Conservation (phyloP, 1,140 invertebrate genomes). For the Drosophila azteca region DNA sequence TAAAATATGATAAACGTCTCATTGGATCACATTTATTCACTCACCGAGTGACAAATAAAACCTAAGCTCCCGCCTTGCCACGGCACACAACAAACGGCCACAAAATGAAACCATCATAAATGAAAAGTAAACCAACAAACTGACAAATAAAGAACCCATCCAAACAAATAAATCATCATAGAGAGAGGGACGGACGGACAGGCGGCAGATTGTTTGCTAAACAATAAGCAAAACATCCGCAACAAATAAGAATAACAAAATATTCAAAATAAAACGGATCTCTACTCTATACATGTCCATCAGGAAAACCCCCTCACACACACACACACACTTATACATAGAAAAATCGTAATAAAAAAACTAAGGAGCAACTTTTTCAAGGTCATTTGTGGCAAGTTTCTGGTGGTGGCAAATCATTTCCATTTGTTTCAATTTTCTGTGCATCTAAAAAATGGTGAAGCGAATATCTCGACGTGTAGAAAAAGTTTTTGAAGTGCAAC, state of each 20-base stretch:
- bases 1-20: no score
- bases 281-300: constrained; percentile 38
- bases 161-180: constrained; percentile 56
- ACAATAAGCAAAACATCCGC: constrained; percentile 52
- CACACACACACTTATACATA: background rate
- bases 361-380: constrained; percentile 64
- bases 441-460: constrained; percentile 53
- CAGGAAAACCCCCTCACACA: constrained; percentile 21
- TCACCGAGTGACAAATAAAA: constrained; percentile 16
- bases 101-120: constrained; percentile 45
- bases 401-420: constrained; percentile 58
- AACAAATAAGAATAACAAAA: constrained; percentile 16
- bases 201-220: constrained; percentile 49
- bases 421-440: constrained; percentile 63
- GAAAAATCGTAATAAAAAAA: constrained; percentile 43
- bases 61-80: constrained; percentile 6
- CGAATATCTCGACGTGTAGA: background rate
- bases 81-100: constrained; percentile 5
- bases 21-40: constrained; percentile 1
- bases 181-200: background rate
- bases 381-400: constrained; percentile 58
- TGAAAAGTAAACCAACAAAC: constrained; percentile 38
- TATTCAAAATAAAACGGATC: constrained; percentile 26
- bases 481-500: constrained; percentile 52
- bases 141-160: constrained; percentile 21